Conservation (phyloP, 2,888 invertebrate species). For the Diplolepis rosae region DNA sequence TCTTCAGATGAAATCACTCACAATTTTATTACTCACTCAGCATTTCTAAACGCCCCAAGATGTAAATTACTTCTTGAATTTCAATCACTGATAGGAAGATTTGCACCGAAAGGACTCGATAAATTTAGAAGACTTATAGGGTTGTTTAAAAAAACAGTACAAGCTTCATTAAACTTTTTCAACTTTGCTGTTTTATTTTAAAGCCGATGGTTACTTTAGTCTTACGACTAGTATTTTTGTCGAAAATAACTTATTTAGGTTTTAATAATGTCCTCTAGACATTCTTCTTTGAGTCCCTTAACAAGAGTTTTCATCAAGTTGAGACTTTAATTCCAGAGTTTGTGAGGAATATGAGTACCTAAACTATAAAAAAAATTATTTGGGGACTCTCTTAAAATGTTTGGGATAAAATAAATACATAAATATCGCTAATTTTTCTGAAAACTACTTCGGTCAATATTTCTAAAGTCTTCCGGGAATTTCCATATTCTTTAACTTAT, state of each 20-base stretch:
- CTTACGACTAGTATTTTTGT: not conserved
- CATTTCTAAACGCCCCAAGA: not conserved
- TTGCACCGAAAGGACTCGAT: slow-evolving; percentile 3
- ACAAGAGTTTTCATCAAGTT: slow-evolving; percentile 37
- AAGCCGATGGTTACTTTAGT: not conserved
- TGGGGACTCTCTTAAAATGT: too few species aligned
- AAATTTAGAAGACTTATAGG: slow-evolving; percentile 7
- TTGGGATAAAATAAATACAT: too few species aligned
- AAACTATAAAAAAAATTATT: too few species aligned
- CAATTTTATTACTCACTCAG: not conserved
- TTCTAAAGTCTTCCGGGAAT: too few species aligned
- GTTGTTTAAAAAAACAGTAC: not conserved
- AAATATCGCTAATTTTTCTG: too few species aligned
- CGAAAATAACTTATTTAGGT: slow-evolving; percentile 10
- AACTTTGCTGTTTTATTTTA: not conserved
- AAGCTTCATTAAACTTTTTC: slow-evolving; percentile 5
- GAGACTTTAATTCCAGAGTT: slow-evolving; percentile 41
- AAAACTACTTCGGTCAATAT: too few species aligned
- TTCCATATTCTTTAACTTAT: too few species aligned
- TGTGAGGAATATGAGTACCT: not conserved
- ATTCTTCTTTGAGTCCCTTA: slow-evolving; percentile 12
- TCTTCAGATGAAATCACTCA: not conserved
- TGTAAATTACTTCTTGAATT: slow-evolving; percentile 9
- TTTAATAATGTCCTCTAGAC: not conserved
- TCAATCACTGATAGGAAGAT: slow-evolving; percentile 8